Evolutionary conservation across 2,888 invertebrate species (phyloP).

Genomic region (Dexiosoma caninum): DNA sequence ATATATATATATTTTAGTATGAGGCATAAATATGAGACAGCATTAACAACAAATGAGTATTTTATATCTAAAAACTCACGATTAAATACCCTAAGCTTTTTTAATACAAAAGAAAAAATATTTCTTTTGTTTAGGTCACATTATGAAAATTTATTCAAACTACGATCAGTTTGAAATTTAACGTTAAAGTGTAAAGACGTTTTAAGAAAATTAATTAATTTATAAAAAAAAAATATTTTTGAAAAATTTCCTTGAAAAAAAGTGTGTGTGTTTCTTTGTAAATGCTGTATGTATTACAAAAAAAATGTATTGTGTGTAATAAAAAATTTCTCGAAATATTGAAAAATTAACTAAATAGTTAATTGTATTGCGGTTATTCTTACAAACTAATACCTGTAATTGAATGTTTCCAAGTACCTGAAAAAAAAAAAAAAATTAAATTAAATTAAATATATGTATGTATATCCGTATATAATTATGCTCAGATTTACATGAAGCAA

Average conservation of each 20-base stretch:
- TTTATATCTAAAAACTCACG: background rate
- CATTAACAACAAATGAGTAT: conserved; percentile 7
- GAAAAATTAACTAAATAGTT: background rate
- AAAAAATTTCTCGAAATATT: background rate
- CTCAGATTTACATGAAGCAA: too few relatives aligned
- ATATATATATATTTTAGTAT: too few relatives aligned
- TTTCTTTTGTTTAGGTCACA: conserved; percentile 34
- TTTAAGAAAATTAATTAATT: background rate
- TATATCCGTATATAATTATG: too few relatives aligned
- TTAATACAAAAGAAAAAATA: background rate
- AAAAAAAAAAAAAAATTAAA: background rate
- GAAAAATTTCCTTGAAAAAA: conserved; percentile 10
- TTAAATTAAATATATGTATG: too few relatives aligned
- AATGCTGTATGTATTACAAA: background rate
- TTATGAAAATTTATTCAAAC: conserved; percentile 29
- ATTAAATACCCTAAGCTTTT: conserved; percentile 22
- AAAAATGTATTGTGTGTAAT: background rate
- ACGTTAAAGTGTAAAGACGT: conserved; percentile 43
- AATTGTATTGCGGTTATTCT: background rate
- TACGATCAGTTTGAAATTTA: conserved; percentile 35
- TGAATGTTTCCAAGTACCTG: background rate
- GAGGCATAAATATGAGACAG: too few relatives aligned
- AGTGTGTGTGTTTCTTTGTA: background rate
- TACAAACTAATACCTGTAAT: background rate
- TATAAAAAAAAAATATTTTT: background rate